phyloP scores from a whole-genome alignment of 2,797 vertebrate genomes.

The Bradypodion pumilum region DNA sequence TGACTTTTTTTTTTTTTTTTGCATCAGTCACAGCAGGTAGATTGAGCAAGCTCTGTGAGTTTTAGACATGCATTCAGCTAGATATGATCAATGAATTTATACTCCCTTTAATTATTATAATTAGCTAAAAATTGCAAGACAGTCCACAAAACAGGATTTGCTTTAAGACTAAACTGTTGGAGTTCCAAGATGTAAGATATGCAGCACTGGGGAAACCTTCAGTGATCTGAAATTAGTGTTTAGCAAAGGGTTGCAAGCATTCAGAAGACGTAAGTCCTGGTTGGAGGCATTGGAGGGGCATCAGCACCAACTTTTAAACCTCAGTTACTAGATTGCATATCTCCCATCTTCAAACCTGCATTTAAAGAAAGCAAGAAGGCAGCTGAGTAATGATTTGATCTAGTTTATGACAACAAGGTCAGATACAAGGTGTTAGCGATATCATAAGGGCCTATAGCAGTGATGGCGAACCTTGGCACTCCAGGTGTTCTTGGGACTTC shows the following conservation, averaged over 20 bases:
- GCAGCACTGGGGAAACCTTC: slow-evolving; percentile 84
- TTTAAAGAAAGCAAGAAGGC: slow-evolving; percentile 27
- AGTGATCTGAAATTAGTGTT: slow-evolving; percentile 82
- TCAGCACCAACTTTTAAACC: slow-evolving; percentile 93
- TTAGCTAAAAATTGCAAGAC: slow-evolving; percentile 95
- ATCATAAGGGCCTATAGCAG: too few species aligned
- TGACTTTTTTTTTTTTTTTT: slow-evolving; percentile 89
- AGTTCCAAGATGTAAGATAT: slow-evolving; percentile 87
- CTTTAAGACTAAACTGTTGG: slow-evolving; percentile 83
- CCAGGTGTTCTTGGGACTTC: too few species aligned
- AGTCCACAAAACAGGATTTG: slow-evolving; percentile 90
- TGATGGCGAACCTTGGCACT: too few species aligned
- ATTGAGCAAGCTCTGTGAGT: slow-evolving; percentile 91
- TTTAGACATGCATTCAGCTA: slow-evolving; percentile 94
- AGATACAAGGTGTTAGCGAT: too few species aligned
- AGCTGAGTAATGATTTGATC: slow-evolving; percentile 14
- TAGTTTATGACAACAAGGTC: not conserved
- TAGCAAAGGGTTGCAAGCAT: slow-evolving; percentile 83
- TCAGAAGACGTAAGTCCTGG: slow-evolving; percentile 85
- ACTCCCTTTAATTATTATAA: slow-evolving; percentile 89
- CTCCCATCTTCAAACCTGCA: slow-evolving; percentile 89
- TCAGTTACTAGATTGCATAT: slow-evolving; percentile 93
- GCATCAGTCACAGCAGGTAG: slow-evolving; percentile 93
- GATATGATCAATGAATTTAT: slow-evolving; percentile 86
- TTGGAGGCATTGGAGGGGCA: slow-evolving; percentile 87